phyloP scores from a whole-genome alignment of 2,113 vertebrate species.

The Sakesphorus luctuosus region DNA sequence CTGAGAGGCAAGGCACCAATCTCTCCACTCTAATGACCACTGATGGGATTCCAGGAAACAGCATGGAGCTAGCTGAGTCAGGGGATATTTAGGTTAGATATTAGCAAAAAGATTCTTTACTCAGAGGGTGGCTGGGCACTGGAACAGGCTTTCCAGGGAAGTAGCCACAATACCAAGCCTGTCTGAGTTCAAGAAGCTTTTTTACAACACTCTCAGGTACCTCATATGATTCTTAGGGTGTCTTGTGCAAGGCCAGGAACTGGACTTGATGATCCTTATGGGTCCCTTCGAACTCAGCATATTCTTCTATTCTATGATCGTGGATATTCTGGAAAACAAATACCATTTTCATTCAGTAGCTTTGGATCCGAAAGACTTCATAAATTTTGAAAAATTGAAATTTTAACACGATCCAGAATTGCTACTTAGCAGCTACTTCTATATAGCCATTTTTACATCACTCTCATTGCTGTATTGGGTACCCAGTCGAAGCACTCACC shows the following conservation, averaged over 20 bases:
- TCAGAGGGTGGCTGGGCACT: neutral
- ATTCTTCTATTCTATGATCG: neutral
- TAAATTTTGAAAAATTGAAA: neutral
- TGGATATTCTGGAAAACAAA: neutral
- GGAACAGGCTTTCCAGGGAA: neutral
- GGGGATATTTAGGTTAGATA: neutral
- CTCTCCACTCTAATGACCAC: neutral
- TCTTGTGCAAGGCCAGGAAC: neutral
- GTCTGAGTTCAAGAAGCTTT: neutral
- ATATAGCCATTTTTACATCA: neutral
- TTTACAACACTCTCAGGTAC: neutral
- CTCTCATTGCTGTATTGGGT: neutral
- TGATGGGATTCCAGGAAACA: neutral
- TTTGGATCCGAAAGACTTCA: neutral
- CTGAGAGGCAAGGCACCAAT: neutral
- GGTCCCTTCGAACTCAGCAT: neutral
- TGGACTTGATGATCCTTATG: neutral
- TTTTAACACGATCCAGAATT: neutral
- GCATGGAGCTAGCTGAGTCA: neutral
- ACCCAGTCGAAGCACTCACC: neutral
- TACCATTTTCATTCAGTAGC: neutral
- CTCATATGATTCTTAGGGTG: neutral
- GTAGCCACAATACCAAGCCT: neutral
- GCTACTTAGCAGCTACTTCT: neutral
- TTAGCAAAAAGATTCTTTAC: neutral